Percentiles rank a stretch among this genome's conserved stretches.
These are phyloP conservation scores for Agrypnia vestita DNA, from an alignment of 1,140 invertebrate species.

Conservation along the genomic window DNA sequence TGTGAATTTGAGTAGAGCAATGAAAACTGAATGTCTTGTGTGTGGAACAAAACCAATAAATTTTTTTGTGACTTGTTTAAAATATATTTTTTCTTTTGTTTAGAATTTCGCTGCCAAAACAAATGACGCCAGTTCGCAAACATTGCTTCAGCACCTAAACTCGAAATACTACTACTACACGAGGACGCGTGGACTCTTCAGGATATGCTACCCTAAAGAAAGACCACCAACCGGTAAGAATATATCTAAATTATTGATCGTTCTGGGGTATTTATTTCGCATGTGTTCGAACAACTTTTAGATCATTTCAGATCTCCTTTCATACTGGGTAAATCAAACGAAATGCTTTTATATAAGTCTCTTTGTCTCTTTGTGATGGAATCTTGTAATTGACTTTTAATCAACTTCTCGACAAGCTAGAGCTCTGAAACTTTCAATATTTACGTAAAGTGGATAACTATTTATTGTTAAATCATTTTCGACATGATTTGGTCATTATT, in stretches of 20 bases:
- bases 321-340: background rate
- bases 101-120: slow-evolving; percentile 84
- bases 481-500: no score
- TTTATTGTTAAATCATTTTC: no score
- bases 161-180: slow-evolving; percentile 90
- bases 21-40: no score
- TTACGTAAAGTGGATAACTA: no score
- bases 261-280: no score
- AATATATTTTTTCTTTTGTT: slow-evolving; percentile 63
- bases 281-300: background rate
- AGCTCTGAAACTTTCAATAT: no score
- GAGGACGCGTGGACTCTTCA: slow-evolving; percentile 90
- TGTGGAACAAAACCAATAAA: background rate
- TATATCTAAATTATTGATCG: background rate
- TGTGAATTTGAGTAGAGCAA: no score
- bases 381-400: no score
- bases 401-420: no score
- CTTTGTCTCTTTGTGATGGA: no score
- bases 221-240: slow-evolving; percentile 85
- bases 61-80: slow-evolving; percentile 23
- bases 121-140: slow-evolving; percentile 78
- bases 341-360: no score
- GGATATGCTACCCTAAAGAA: slow-evolving; percentile 93
- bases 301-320: background rate
- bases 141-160: slow-evolving; percentile 85